Evolutionary conservation across 2,113 vertebrate species (phyloP), one percentile per base, ranked within the genome.

Genomic region (Asarcornis scutulata): DNA sequence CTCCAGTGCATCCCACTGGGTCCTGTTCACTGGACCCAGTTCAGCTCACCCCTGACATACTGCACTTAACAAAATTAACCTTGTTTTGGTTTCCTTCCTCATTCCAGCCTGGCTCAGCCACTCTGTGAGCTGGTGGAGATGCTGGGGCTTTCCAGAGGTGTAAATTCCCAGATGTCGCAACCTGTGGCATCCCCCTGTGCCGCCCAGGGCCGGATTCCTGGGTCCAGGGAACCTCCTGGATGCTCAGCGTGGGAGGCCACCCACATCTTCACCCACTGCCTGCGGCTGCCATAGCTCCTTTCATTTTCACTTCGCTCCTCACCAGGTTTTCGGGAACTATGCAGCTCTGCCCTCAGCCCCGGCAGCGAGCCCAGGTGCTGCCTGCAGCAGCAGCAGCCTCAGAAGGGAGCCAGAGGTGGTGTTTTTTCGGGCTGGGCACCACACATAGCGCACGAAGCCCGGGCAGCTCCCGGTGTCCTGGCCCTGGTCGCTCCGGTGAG

Each of bases 391-490:
- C 67, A 11, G 63, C 67, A n/a, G 34, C 25, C 13, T 32, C 36
- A 6, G 1, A 9, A 7, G 20, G 34, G 46, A 67, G 46, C 26
- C 2, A 3, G 48, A 72, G 23, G 48, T 26, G 13, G 0, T 2
- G 0, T 26, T 36, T 31, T 23, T 18, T 18, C 11, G 0, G 55
- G 58, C 48, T 27, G 78, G 42, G 60, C n/a, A 11, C 40, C 1
- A 46, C 53, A 9, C 42, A 22, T 36, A 1, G 6, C 0, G 2
- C 44, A 0, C 56, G 13, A 26, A 17, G 2, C 2, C 4, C 78
- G 20, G 34, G n/a, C 34, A 15, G 36, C 4, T 2, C 2, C 48
- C 0, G 4, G 10, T 13, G 34, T 52, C 16, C 1, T 4, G 0
- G 31, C 85, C 13, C 6, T 8, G 22, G 2, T 23, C 0, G n/a